These are phyloP conservation scores for Heliothis subflexa DNA, from an alignment of 1,140 invertebrate species.

Conservation along the genomic window DNA sequence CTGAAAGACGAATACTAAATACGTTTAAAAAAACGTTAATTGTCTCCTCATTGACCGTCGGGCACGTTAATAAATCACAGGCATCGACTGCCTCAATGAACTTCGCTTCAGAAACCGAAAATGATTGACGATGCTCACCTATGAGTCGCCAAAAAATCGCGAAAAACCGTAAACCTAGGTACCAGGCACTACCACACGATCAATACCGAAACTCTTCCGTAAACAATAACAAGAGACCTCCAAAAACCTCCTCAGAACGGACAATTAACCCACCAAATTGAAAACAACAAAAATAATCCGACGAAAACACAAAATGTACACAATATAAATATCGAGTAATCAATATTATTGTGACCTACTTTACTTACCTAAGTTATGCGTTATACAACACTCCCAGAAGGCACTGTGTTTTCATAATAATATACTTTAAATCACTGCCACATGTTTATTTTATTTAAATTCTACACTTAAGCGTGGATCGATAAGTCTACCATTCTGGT, in stretches of 20 bases:
- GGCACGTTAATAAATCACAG: background rate
- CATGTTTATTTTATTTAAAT: conserved; percentile 52
- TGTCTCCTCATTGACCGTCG: background rate
- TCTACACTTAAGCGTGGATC: conserved; percentile 59
- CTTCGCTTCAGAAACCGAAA: conserved; percentile 16
- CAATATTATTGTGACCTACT: conserved; percentile 67
- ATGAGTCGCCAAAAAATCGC: conserved; percentile 38
- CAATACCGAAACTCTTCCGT: conserved; percentile 56
- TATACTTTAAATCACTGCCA: conserved; percentile 47
- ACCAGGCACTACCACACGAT: conserved; percentile 55
- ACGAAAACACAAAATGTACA: conserved; percentile 36
- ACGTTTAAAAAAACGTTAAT: background rate
- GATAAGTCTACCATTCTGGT: conserved; percentile 63
- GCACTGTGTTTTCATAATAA: conserved; percentile 67
- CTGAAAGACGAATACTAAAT: background rate
- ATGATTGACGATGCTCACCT: conserved; percentile 43
- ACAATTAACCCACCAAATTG: conserved; percentile 37
- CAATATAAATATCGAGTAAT: conserved; percentile 45
- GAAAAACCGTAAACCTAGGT: conserved; percentile 49
- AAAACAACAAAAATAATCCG: conserved; percentile 39
- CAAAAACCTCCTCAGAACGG: conserved; percentile 50
- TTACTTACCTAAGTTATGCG: conserved; percentile 60
- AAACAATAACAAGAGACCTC: conserved; percentile 63
- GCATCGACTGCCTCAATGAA: conserved; percentile 6
- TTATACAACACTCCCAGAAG: conserved; percentile 66